Percentiles rank a stretch among this genome's conserved stretches.
These are phyloP conservation scores for Vulpes lagopus DNA, from an alignment of 2,113 vertebrate species.

Conservation along the genomic window DNA sequence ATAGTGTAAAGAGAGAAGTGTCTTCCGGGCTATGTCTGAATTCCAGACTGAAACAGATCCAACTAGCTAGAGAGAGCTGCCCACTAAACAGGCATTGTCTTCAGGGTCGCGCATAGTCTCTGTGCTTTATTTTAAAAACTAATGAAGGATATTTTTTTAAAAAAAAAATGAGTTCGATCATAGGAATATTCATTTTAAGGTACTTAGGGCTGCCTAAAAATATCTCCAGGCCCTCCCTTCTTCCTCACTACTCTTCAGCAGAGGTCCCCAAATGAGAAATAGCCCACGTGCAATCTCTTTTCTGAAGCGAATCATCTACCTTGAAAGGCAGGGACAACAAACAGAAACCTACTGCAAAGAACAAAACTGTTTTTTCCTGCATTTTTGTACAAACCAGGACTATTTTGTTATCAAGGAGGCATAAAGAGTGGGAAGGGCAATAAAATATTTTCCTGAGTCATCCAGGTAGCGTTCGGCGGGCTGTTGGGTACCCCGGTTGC, in stretches of 20 bases:
- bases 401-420: background rate
- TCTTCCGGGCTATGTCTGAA: slow-evolving; percentile 1
- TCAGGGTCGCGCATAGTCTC: background rate
- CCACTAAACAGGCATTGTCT: background rate
- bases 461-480: background rate
- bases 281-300: background rate
- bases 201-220: background rate
- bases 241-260: background rate
- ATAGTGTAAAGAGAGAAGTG: background rate
- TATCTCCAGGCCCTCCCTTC: slow-evolving; percentile 1
- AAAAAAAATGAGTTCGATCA: background rate
- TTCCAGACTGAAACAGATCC: background rate
- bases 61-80: background rate
- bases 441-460: background rate
- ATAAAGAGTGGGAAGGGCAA: background rate
- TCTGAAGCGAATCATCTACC: background rate
- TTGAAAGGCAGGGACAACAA: background rate
- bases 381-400: background rate
- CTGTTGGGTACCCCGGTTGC: background rate
- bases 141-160: background rate
- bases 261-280: background rate
- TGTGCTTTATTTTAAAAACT: slow-evolving; percentile 26
- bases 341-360: background rate
- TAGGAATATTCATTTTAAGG: background rate
- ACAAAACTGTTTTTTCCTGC: background rate